Conservation (phyloP, 2,888 invertebrate species). For the Andrena minutula region DNA sequence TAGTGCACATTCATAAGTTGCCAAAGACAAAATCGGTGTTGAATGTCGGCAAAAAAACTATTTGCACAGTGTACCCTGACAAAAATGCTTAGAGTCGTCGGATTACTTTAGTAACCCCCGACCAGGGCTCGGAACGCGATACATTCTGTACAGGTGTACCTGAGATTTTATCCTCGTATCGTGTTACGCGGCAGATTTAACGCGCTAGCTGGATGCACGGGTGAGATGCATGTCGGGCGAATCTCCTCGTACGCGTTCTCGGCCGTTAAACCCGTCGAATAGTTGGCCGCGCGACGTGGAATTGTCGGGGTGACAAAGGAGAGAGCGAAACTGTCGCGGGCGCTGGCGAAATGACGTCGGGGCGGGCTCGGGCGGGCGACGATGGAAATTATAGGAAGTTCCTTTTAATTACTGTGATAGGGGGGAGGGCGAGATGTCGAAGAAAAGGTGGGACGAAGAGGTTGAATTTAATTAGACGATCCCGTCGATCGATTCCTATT, state of each 20-base stretch:
- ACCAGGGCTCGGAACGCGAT: constrained; percentile 10
- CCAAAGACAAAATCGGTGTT: constrained; percentile 4
- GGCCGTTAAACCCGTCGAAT: constrained; percentile 27
- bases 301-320: constrained; percentile 28
- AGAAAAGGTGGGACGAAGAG: constrained; percentile 47
- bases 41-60: constrained; percentile 3
- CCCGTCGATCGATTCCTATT: constrained; percentile 69
- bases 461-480: constrained; percentile 75
- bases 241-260: not conserved
- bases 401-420: constrained; percentile 76
- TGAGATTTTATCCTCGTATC: constrained; percentile 30
- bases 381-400: constrained; percentile 73
- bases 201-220: not conserved
- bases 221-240: not conserved
- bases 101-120: not conserved
- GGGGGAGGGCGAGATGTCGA: constrained; percentile 42
- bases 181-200: constrained; percentile 24
- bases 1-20: not conserved
- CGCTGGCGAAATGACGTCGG: constrained; percentile 55
- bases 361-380: constrained; percentile 42
- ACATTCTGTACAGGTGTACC: constrained; percentile 12
- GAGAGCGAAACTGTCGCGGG: constrained; percentile 29
- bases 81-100: not conserved
- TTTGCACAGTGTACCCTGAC: not conserved
- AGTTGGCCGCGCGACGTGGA: constrained; percentile 3